Percentiles rank a stretch among this genome's conserved stretches.
These are phyloP conservation scores for Malacoctenus gilli DNA, from an alignment of 2,797 vertebrate genomes.

Conservation along the genomic window DNA sequence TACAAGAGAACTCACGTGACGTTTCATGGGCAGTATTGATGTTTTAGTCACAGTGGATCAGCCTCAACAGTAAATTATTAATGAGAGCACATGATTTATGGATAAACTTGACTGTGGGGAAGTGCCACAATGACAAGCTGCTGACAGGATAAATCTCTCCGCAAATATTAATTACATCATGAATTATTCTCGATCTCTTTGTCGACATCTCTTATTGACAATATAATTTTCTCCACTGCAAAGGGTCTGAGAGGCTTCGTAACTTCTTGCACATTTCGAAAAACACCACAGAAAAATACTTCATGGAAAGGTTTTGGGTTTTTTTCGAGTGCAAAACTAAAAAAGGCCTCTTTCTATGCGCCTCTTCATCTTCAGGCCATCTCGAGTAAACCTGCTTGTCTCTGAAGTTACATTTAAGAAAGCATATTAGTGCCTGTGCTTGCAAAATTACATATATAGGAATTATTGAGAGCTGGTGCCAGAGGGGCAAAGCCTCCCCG, in stretches of 20 bases:
- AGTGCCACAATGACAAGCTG: slow-evolving; percentile 40
- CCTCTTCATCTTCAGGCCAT: slow-evolving; percentile 26
- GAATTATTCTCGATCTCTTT: slow-evolving; percentile 25
- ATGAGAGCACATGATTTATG: slow-evolving; percentile 66
- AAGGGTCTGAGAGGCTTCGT: slow-evolving; percentile 3
- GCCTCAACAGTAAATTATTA: slow-evolving; percentile 65
- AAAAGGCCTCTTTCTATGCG: no score
- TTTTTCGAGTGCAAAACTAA: no score
- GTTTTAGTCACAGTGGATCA: slow-evolving; percentile 53
- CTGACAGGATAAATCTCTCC: slow-evolving; percentile 49
- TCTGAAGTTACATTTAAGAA: slow-evolving; percentile 19
- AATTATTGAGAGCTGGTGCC: slow-evolving; percentile 23
- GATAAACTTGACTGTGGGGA: slow-evolving; percentile 56
- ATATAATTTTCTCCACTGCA: slow-evolving; percentile 14
- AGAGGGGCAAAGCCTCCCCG: slow-evolving; percentile 25
- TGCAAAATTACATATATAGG: slow-evolving; percentile 29
- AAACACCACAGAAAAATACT: no score
- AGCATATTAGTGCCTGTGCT: slow-evolving; percentile 28
- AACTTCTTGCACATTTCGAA: not conserved
- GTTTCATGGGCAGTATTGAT: slow-evolving; percentile 53
- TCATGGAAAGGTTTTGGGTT: no score
- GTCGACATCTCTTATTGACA: slow-evolving; percentile 19
- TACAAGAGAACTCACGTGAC: slow-evolving; percentile 30
- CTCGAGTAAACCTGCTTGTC: slow-evolving; percentile 33
- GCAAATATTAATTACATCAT: slow-evolving; percentile 52